Conservation (phyloP, 2,113 vertebrate species). For the Coptodon bakossiorum region DNA sequence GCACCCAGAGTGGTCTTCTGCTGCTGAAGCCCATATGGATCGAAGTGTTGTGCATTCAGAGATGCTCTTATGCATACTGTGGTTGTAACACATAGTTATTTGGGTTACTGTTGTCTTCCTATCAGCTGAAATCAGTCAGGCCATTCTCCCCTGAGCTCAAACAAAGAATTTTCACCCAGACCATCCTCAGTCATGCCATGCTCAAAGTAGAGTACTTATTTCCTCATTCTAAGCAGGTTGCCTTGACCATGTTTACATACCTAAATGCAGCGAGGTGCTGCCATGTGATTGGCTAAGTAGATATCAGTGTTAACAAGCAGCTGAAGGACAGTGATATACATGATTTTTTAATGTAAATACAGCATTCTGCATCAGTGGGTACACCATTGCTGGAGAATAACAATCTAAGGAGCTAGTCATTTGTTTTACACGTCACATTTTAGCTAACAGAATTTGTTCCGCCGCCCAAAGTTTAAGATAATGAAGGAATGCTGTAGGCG, state of each 20-base stretch:
- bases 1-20: not conserved
- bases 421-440: not conserved
- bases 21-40: not conserved
- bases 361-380: not conserved
- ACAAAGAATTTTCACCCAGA: not conserved
- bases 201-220: not conserved
- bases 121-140: not conserved
- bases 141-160: not conserved
- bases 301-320: not conserved
- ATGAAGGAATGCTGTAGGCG: not conserved
- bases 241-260: not conserved
- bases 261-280: not conserved
- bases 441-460: not conserved
- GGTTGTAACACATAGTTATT: not conserved
- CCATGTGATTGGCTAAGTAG: not conserved
- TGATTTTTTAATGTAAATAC: not conserved
- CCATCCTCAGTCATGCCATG: not conserved
- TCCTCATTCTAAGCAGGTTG: not conserved
- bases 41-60: not conserved
- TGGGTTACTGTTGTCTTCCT: not conserved
- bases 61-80: not conserved
- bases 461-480: not conserved
- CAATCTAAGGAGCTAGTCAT: not conserved
- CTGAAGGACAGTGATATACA: not conserved
- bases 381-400: not conserved